Evolutionary conservation across 2,888 invertebrate species (phyloP).

Genomic region (Agriopis leucophaearia): DNA sequence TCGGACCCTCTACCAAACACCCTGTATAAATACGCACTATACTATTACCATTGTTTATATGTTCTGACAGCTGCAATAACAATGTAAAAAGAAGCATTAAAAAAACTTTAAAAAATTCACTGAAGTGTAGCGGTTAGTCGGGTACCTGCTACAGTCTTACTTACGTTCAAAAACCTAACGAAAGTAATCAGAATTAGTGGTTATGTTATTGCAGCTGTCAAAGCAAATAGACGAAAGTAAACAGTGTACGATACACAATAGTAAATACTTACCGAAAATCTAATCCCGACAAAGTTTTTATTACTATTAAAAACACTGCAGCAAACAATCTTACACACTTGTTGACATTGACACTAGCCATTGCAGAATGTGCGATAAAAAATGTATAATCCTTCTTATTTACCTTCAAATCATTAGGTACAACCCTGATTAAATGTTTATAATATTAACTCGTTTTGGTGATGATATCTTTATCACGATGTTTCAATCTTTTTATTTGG

Average conservation of each 20-base stretch:
- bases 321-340: conserved; percentile 24
- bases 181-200: no score
- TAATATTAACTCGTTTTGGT: background rate
- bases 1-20: no score
- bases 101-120: no score
- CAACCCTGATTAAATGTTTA: background rate
- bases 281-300: conserved; percentile 12
- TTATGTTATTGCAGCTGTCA: no score
- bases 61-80: no score
- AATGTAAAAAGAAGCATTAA: no score
- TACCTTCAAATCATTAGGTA: conserved; percentile 8
- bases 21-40: background rate
- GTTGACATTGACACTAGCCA: conserved; percentile 32
- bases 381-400: conserved; percentile 22
- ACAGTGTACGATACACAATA: no score
- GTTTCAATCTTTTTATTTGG: background rate
- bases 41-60: no score
- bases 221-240: no score
- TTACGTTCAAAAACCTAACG: no score
- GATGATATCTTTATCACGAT: background rate
- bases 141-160: no score
- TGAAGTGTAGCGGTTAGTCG: no score
- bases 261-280: conserved; percentile 8
- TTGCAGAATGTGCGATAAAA: conserved; percentile 37
- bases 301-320: conserved; percentile 20